A percentile compares a stretch with the other conserved stretches of the same genome.
phyloP scores from a whole-genome alignment of 1,140 invertebrate genomes.

The Oscheius sp. region DNA sequence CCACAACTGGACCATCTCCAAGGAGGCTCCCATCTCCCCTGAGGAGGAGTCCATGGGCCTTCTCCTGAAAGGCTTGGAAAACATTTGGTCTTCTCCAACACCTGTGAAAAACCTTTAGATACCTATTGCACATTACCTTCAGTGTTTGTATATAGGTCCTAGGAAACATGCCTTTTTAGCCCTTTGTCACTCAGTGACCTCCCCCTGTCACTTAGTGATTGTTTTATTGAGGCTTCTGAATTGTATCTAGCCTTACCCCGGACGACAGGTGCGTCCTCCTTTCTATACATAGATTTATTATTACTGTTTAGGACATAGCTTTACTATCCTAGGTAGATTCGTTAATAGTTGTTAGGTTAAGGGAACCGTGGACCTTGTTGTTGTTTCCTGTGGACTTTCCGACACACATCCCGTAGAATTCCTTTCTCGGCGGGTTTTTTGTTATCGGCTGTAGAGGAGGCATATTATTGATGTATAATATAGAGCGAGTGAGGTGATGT shows the following conservation, averaged over 20 bases:
- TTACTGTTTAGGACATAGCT: constrained; percentile 4
- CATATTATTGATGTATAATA: background rate
- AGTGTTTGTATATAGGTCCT: constrained; percentile 8
- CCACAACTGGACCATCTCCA: background rate
- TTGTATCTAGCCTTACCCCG: background rate
- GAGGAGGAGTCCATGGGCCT: background rate
- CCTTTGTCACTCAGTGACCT: background rate
- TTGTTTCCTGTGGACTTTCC: background rate
- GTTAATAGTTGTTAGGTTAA: background rate
- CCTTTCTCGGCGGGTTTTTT: background rate
- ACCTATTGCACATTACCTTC: background rate
- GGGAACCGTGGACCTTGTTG: background rate
- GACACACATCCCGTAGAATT: constrained; percentile 5
- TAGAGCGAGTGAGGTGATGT: background rate
- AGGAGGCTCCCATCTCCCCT: background rate
- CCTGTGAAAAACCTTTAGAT: background rate
- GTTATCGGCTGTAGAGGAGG: constrained; percentile 4
- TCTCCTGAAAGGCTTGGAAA: background rate
- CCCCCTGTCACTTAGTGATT: background rate
- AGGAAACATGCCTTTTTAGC: background rate
- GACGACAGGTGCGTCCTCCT: background rate
- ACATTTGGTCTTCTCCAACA: background rate
- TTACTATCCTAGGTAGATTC: background rate
- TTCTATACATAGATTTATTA: background rate
- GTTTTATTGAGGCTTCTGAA: no score